Evolutionary conservation across 2,888 invertebrate genomes (phyloP), one percentile per base, ranked within the genome.

Genomic region (Hypomecis atomaria): DNA sequence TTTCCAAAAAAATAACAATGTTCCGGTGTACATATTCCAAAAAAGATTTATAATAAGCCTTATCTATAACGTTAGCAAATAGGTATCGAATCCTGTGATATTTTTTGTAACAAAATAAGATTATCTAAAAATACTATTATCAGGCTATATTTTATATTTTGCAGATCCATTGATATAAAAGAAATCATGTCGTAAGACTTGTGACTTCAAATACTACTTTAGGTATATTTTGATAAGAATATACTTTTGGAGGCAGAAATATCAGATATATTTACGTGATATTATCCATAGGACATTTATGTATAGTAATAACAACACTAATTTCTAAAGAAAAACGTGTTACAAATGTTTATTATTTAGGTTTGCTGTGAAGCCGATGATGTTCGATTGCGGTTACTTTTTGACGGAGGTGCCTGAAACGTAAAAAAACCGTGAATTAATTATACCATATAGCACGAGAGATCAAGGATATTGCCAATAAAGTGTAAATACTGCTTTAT

Each of bases 91-190:
- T 80, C 79, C 74, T 77, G 85, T 83, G 81, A 84, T 88, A 88
- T 78, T 81, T 23, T 80, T 81, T 70, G 44, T 84, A 88, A 87
- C 84, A 90, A 90, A 90, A 82, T 91, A 90, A 88, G 88, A 82
- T 91, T 82, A 81, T 92, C 91, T 92, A 92, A 92, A 92, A 92
- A 91, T 91, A 91, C 84, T 88, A 89, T 83, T 43, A 45, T 52
- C 57, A 57, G 65, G 65, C 60, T 65, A 60, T 53, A 23, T 23
- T 23, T 76, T 74, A 69, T 74, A 72, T 79, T 76, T 78, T 59
- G 72, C 75, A 75, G 81, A 71, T 63, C 60, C 80, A 78, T 78
- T 81, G 79, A 78, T 75, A 78, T 76, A 75, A 80, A 79, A 76
- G 74, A 78, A 85, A 81, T 77, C 73, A 78, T 80, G 82, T 78